Evolutionary conservation across 2,888 invertebrate genomes (phyloP), one percentile per base, ranked within the genome.

Genomic region (Scaptomyza caliginosa): DNA sequence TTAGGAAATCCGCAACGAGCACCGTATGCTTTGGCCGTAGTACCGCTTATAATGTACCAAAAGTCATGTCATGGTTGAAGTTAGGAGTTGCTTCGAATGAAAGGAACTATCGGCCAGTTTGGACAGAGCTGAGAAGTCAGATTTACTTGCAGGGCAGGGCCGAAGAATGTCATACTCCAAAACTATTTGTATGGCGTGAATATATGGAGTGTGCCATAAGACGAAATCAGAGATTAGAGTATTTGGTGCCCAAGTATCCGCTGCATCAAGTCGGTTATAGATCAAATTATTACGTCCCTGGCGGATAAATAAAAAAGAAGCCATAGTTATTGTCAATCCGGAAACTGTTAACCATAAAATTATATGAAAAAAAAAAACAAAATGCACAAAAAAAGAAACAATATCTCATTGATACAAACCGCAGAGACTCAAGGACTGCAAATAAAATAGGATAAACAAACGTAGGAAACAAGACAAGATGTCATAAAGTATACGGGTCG

Each of bases 391-490:
- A 55, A 40, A 59, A 2, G 19, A n/a, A 1, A 10, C 13, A 30
- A 16, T 26, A 0, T 23, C 19, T 21, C 57, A 66, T 64, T 46
- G 68, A 64, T 32, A 23, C 39, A 64, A 51, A 32, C 38, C n/a
- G 6, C 19, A 11, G 36, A 55, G 19, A 52, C 52, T 57, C 28
- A 24, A 50, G 40, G 48, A 42, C 17, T 13, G 34, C 36, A 39
- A 45, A 56, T 40, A 38, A 67, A 71, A 72, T 39, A 63, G 36
- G 43, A 13, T 42, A 28, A 52, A 24, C 32, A 38, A 34, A 49
- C n/a, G n/a, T 28, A 23, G 19, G 3, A n/a, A 3, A 10, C 19
- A 13, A 10, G 23, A 32, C 13, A 34, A 32, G 32, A 13, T 24
- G 19, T 30, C 51, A 32, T 30, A 21, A 11, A 34, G 26, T 21